phyloP scores from a whole-genome alignment of 2,113 vertebrate genomes.

The Clinocottus analis region DNA sequence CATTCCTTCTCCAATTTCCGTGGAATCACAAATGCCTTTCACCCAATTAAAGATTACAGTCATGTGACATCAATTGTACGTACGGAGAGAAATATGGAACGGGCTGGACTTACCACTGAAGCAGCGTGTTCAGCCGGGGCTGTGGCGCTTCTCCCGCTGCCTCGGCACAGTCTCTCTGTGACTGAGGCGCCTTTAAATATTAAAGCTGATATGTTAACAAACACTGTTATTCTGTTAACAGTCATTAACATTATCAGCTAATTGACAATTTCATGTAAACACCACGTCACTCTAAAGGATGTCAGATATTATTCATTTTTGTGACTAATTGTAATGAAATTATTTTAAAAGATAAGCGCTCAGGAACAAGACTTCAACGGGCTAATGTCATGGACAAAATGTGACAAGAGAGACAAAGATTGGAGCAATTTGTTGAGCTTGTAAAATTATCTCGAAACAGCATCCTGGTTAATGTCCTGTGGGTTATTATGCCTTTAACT shows the following conservation, averaged over 20 bases:
- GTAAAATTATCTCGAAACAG: not conserved
- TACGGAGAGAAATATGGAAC: conserved; percentile 55
- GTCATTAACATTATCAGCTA: conserved; percentile 10
- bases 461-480: not conserved
- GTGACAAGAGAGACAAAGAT: not conserved
- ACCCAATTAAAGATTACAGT: conserved; percentile 79
- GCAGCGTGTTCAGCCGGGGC: conserved; percentile 72
- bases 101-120: conserved; percentile 82
- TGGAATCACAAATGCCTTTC: conserved; percentile 76
- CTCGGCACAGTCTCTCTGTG: conserved; percentile 64
- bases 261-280: conserved; percentile 27
- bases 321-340: not conserved
- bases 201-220: conserved; percentile 47
- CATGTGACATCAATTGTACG: conserved; percentile 74
- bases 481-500: not conserved
- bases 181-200: conserved; percentile 75
- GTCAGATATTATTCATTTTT: not conserved
- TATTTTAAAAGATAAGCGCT: not conserved
- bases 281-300: not conserved
- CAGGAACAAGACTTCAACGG: not conserved
- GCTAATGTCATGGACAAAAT: not conserved
- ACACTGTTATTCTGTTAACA: conserved; percentile 5
- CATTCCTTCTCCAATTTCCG: conserved; percentile 72
- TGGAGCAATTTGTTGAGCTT: not conserved
- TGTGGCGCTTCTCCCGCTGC: conserved; percentile 65